These are phyloP conservation scores for Microtus montanus DNA, from an alignment of 2,113 vertebrate species.

Conservation along the genomic window DNA sequence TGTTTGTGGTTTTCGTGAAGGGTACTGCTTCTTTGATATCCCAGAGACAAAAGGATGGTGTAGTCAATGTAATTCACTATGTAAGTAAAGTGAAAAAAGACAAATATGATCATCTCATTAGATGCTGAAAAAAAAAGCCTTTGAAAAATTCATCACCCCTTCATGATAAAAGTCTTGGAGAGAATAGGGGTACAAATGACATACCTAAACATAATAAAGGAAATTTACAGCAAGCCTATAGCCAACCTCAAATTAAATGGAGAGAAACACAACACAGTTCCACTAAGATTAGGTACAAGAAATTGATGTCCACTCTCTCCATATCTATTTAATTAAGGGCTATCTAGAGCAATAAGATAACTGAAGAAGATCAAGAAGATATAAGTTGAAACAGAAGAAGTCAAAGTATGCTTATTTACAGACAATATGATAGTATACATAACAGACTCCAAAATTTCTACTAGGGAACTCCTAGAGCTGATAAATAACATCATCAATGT, in stretches of 20 bases:
- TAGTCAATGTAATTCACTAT: not conserved
- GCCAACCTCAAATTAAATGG: not conserved
- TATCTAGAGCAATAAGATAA: not conserved
- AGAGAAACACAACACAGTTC: not conserved
- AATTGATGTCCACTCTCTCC: not conserved
- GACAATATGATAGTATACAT: not conserved
- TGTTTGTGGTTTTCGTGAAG: not conserved
- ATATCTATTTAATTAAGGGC: not conserved
- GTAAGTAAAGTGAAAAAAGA: not conserved
- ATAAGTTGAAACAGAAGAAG: not conserved
- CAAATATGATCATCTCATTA: not conserved
- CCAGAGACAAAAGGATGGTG: not conserved
- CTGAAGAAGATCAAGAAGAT: not conserved
- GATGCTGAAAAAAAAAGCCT: not conserved
- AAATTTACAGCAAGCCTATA: not conserved
- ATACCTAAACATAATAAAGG: not conserved
- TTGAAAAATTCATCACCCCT: not conserved
- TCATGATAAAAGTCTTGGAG: not conserved
- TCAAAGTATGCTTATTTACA: not conserved
- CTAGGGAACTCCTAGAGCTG: no score
- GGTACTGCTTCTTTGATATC: not conserved
- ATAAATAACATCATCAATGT: not conserved
- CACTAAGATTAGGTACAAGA: not conserved
- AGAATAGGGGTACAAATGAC: not conserved
- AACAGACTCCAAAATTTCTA: not conserved